Evolutionary conservation across 1,140 invertebrate species (phyloP).

Genomic region (Brachionus paranguensis): DNA sequence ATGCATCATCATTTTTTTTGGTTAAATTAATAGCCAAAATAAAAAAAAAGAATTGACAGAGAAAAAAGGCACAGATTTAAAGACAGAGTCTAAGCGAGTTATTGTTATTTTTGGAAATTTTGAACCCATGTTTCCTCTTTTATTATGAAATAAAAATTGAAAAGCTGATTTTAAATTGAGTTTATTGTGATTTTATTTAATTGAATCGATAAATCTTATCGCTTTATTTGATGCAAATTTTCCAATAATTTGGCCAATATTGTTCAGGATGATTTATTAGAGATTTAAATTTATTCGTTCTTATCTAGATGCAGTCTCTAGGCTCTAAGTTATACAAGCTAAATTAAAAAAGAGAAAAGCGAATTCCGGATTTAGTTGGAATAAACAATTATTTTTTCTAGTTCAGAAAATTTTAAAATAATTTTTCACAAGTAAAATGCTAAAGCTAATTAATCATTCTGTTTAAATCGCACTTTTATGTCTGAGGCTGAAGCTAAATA

Average conservation of each 20-base stretch:
- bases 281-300: neutral
- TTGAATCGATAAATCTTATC: neutral
- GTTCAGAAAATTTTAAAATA: neutral
- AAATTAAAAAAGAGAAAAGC: neutral
- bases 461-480: neutral
- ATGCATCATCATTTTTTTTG: neutral
- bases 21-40: neutral
- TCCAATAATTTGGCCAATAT: neutral
- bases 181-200: neutral
- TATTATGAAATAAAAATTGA: neutral
- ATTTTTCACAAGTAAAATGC: neutral
- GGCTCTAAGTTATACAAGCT: neutral
- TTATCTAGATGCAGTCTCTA: neutral
- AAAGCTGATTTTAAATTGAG: neutral
- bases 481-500: neutral
- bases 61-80: neutral
- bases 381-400: neutral
- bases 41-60: neutral
- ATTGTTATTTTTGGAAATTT: neutral
- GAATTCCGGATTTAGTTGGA: neutral
- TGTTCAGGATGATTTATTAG: neutral
- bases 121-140: neutral
- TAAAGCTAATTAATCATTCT: neutral
- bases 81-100: neutral
- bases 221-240: neutral